Evolutionary conservation across 1,140 invertebrate genomes (phyloP), one percentile per base, ranked within the genome.

Genomic region (Brachionus rubens): DNA sequence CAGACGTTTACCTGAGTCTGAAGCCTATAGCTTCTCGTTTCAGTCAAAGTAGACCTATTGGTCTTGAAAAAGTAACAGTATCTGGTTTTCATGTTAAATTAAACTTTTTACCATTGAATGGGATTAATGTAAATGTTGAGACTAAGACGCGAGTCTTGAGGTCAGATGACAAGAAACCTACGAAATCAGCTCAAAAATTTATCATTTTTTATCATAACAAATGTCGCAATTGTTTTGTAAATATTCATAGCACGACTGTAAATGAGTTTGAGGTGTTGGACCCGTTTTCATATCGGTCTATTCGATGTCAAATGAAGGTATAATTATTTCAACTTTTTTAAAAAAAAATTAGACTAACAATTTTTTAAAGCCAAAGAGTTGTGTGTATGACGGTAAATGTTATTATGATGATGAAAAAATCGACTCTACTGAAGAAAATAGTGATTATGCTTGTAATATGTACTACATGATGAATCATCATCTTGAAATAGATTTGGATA

Each of bases 121-220:
- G 41, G 48, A 72, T 72, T 12, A 28, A 72, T 50, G 68, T 54
- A n/a, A 50, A 50, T 40, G 19, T 65, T 7, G 43, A 41, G 12
- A 5, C 26, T 1, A 24, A 26, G 0, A 1, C 40, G 9, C 21
- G 19, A 19, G n/a, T n/a, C n/a, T n/a, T n/a, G n/a, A n/a, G n/a
- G n/a, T n/a, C n/a, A n/a, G n/a, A n/a, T n/a, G 43, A 50, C 24
- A 19, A 46, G n/a, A 24, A 26, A 26, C n/a, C 16, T 36, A 14
- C 46, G 6, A 36, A 50, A 24, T 36, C 46, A 54, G 19, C 30
- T 28, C 68, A 72, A 72, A 72, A 41, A 41, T 72, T 50, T 41
- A 14, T 72, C n/a, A 21, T 72, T 50, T 72, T 72, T 40, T 72
- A 48, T 54, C 30, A 72, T 48, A 16, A 41, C n/a, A 72, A 72